These are phyloP conservation scores for Notamacropus eugenii DNA, from an alignment of 2,797 vertebrate species.

Conservation along the genomic window DNA sequence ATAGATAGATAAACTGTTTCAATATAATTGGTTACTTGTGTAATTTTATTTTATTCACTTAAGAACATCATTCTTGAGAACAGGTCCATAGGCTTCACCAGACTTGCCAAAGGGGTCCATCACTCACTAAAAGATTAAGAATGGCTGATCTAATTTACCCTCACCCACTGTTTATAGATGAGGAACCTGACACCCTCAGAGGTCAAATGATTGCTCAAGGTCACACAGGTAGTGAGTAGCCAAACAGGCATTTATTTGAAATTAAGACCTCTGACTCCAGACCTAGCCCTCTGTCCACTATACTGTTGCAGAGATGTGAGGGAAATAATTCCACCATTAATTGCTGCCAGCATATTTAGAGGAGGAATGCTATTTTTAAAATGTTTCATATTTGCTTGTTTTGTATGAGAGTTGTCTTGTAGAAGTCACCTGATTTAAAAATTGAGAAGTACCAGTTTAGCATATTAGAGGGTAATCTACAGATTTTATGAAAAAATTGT, in stretches of 20 bases:
- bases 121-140: neutral
- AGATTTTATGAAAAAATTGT: neutral
- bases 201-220: neutral
- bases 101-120: neutral
- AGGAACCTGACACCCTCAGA: neutral
- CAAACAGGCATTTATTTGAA: neutral
- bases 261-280: neutral
- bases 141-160: neutral
- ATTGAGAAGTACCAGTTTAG: neutral
- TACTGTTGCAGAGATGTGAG: neutral
- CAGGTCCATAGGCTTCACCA: neutral
- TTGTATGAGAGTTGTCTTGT: neutral
- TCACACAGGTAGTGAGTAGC: neutral
- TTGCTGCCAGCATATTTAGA: neutral
- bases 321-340: neutral
- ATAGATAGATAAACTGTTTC: neutral
- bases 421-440: neutral
- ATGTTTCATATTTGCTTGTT: neutral
- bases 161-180: neutral
- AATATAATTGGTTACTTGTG: neutral
- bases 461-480: neutral
- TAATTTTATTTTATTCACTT: neutral
- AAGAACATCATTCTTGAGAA: neutral
- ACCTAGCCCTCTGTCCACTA: neutral
- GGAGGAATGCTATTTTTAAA: neutral